Conservation (phyloP, 1,140 invertebrate species). For the Portunus trituberculatus region DNA sequence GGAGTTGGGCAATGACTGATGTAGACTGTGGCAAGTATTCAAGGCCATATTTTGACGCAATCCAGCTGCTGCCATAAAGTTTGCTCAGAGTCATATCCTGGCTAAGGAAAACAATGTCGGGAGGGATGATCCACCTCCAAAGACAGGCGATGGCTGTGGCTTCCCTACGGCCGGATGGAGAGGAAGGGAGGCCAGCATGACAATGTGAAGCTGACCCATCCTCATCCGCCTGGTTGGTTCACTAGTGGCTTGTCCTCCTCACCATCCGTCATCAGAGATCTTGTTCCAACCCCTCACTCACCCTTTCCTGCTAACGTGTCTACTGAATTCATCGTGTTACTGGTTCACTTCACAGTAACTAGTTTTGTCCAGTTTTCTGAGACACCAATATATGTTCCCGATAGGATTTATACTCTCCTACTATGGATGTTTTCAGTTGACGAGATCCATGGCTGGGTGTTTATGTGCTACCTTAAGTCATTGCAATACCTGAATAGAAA, state of each 20-base stretch:
- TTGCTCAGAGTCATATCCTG: not conserved
- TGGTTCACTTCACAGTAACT: no score
- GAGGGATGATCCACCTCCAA: not conserved
- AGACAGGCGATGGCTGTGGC: not conserved
- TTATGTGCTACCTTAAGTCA: not conserved
- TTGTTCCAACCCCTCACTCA: not conserved
- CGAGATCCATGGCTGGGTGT: not conserved
- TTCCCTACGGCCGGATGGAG: not conserved
- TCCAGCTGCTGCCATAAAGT: not conserved
- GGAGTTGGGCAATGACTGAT: not conserved
- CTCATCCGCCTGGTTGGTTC: not conserved
- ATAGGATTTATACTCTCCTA: no score
- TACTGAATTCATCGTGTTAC: no score
- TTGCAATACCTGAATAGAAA: not conserved
- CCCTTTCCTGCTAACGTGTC: not conserved
- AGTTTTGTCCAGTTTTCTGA: no score
- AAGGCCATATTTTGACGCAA: not conserved
- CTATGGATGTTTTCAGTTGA: not conserved
- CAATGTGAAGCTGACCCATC: not conserved
- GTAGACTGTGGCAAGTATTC: not conserved
- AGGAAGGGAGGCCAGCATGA: not conserved
- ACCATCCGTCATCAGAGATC: not conserved
- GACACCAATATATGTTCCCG: no score
- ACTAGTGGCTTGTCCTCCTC: not conserved
- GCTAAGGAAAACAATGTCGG: no score